Conservation (phyloP, 1,140 invertebrate genomes). For the Pomacea maculata region DNA sequence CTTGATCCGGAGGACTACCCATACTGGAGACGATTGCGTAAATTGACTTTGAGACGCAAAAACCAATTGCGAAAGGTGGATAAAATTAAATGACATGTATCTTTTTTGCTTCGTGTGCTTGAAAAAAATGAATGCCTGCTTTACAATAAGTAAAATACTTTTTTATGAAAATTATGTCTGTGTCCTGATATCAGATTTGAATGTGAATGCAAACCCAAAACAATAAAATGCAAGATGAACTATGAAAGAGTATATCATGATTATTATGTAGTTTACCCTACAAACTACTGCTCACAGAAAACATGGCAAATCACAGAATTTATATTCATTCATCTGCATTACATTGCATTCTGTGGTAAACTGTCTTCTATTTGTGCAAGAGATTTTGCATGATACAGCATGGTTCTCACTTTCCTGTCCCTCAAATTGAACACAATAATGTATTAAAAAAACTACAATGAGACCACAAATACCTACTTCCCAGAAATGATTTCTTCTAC, state of each 20-base stretch:
- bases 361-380: no score
- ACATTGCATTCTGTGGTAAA: no score
- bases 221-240: background rate
- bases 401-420: no score
- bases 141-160: background rate
- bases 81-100: conserved; percentile 4
- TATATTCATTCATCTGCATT: no score
- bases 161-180: background rate
- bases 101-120: background rate
- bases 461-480: no score
- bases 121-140: background rate
- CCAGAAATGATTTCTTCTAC: no score
- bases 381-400: no score
- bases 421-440: no score
- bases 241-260: background rate
- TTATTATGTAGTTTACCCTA: background rate
- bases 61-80: conserved; percentile 15
- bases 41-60: conserved; percentile 25
- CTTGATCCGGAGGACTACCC: conserved; percentile 81
- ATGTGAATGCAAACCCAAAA: background rate
- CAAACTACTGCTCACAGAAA: background rate
- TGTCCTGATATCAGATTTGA: background rate
- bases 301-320: no score
- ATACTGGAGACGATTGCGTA: conserved; percentile 77
- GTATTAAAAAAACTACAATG: no score